Percentiles rank a stretch among this genome's conserved stretches.
Evolutionary conservation across 2,888 invertebrate genomes (phyloP).

Genomic region (Malthinus seriepunctatus): DNA sequence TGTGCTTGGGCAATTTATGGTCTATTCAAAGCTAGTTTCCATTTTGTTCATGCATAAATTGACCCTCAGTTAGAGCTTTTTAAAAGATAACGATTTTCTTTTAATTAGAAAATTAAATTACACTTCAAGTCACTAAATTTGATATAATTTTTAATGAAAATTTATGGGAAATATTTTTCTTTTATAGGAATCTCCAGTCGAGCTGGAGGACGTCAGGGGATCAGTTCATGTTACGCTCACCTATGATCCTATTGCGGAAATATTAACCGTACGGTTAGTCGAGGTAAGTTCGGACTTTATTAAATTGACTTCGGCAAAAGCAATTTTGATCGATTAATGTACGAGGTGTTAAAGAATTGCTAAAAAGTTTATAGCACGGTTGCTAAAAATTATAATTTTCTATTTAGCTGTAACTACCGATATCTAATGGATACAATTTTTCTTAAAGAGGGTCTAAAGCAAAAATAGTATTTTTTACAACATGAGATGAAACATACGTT

Average conservation of each 20-base stretch:
- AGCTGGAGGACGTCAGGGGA: conserved; percentile 60
- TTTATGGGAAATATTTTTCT: background rate
- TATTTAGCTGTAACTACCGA: too few species aligned
- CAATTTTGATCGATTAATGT: background rate
- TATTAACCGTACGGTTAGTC: conserved; percentile 65
- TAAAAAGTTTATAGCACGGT: background rate
- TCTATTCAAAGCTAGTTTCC: background rate
- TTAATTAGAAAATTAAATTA: too few species aligned
- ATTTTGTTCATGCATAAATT: too few species aligned
- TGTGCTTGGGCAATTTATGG: background rate
- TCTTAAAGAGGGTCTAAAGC: too few species aligned
- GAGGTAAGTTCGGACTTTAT: conserved; percentile 56
- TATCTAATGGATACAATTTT: too few species aligned
- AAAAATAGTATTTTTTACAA: too few species aligned
- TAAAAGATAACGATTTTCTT: too few species aligned
- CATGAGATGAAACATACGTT: too few species aligned
- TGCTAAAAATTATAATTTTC: too few species aligned
- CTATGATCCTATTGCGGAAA: conserved; percentile 65
- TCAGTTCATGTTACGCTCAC: conserved; percentile 64
- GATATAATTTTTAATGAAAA: background rate
- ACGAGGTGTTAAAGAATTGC: background rate
- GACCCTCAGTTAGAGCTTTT: too few species aligned
- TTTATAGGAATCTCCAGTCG: conserved; percentile 36
- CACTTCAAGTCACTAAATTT: too few species aligned
- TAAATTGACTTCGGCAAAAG: background rate